Conservation (phyloP, 2,797 vertebrate genomes). For the Epinephelus malabaricus region DNA sequence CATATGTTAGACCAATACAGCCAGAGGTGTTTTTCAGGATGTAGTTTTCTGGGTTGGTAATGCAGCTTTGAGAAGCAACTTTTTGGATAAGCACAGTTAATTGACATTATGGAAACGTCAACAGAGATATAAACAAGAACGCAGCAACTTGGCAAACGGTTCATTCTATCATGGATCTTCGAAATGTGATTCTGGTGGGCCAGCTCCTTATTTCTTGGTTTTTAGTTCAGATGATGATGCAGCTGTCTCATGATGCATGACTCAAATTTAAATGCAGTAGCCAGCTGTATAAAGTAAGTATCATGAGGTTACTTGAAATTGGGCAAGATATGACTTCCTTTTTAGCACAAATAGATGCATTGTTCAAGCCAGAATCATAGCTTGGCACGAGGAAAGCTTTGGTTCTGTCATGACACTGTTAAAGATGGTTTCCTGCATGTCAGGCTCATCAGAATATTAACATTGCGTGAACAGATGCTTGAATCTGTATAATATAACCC, state of each 20-base stretch:
- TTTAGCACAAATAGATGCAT: not conserved
- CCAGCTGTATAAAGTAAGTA: not conserved
- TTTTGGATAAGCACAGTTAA: not conserved
- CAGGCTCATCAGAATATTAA: conserved; percentile 22
- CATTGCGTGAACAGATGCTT: not conserved
- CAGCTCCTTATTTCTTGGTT: not conserved
- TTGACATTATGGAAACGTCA: not conserved
- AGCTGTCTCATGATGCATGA: not conserved
- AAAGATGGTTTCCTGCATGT: not conserved
- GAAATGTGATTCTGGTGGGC: not conserved
- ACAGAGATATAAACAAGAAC: not conserved
- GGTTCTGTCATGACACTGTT: not conserved
- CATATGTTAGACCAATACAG: not conserved
- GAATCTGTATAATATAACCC: not conserved
- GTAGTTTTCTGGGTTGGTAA: not conserved
- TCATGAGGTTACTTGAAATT: not conserved
- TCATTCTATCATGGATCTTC: not conserved
- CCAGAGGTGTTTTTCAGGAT: not conserved
- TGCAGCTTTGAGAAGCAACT: not conserved
- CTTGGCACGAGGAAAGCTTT: not conserved
- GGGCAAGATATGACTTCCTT: not conserved
- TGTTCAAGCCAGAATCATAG: not conserved
- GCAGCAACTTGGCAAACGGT: not conserved
- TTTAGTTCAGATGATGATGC: not conserved
- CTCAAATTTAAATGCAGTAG: conserved; percentile 1